These are phyloP conservation scores for Siderastrea radians DNA, from an alignment of 92 coral and sea anemone species.

Conservation along the genomic window DNA sequence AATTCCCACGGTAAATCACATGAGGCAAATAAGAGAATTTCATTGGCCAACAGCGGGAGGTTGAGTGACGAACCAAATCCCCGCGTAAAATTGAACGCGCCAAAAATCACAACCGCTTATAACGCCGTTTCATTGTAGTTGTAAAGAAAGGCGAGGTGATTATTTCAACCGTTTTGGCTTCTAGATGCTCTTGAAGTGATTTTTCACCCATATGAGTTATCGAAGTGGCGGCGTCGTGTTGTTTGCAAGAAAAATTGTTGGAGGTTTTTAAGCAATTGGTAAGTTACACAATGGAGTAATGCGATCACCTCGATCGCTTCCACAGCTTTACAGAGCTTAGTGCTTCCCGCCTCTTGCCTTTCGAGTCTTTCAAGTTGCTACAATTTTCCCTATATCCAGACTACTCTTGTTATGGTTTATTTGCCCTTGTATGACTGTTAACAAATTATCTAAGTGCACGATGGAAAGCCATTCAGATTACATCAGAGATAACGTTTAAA, in stretches of 20 bases:
- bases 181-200: conserved; percentile 4
- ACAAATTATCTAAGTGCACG: neutral
- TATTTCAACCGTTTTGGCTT: conserved; percentile 15
- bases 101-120: conserved; percentile 90
- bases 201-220: conserved; percentile 18
- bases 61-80: conserved; percentile 70
- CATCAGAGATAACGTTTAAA: neutral
- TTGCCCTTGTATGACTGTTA: neutral
- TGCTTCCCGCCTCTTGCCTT: neutral
- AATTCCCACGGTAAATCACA: conserved; percentile 35
- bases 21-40: conserved; percentile 41
- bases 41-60: conserved; percentile 72
- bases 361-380: conserved; percentile 4
- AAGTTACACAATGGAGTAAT: conserved; percentile 28
- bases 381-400: neutral
- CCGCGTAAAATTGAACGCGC: conserved; percentile 99
- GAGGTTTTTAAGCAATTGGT: conserved; percentile 10
- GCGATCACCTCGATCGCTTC: conserved; percentile 15
- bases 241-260: neutral
- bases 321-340: neutral
- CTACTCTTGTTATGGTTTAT: neutral
- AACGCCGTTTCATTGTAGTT: conserved; percentile 32
- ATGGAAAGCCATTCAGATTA: neutral
- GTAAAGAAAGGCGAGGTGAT: conserved; percentile 36
- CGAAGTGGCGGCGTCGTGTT: neutral